Percentiles rank a stretch among this genome's conserved stretches.
These are phyloP conservation scores for Heliocidaris erythrogramma DNA, from an alignment of 35 echinoderm and acorn worm genomes.

Conservation along the genomic window DNA sequence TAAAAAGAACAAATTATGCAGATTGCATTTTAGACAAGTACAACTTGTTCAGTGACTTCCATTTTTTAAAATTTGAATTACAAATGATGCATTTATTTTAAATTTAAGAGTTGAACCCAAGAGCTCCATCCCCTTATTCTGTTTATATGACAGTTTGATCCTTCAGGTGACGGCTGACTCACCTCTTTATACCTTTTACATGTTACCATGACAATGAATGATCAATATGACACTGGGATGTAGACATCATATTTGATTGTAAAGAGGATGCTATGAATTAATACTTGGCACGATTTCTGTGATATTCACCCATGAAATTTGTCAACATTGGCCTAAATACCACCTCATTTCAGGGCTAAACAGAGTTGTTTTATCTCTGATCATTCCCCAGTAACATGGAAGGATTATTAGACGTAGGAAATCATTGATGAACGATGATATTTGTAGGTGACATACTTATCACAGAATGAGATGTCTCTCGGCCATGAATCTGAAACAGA, in stretches of 20 bases:
- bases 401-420: not conserved
- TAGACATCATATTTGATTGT: not conserved
- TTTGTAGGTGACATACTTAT: too few species aligned
- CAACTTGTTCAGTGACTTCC: too few species aligned
- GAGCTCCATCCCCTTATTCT: not conserved
- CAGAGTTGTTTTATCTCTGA: not conserved
- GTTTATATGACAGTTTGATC: not conserved
- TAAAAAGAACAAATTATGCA: too few species aligned
- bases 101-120: not conserved
- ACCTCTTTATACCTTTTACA: not conserved
- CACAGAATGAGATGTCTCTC: too few species aligned
- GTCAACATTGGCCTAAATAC: not conserved
- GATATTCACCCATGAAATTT: not conserved
- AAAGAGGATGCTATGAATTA: not conserved
- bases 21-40: too few species aligned
- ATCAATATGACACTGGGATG: not conserved
- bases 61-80: too few species aligned
- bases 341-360: not conserved
- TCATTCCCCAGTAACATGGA: not conserved
- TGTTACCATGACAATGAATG: not conserved
- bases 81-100: too few species aligned
- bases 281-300: not conserved
- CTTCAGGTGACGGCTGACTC: not conserved
- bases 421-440: too few species aligned
- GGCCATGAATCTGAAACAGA: too few species aligned